A percentile compares a stretch with the other conserved stretches of the same genome.
phyloP scores from a whole-genome alignment of 2,113 vertebrate genomes.

The Sinocyclocheilus grahami region DNA sequence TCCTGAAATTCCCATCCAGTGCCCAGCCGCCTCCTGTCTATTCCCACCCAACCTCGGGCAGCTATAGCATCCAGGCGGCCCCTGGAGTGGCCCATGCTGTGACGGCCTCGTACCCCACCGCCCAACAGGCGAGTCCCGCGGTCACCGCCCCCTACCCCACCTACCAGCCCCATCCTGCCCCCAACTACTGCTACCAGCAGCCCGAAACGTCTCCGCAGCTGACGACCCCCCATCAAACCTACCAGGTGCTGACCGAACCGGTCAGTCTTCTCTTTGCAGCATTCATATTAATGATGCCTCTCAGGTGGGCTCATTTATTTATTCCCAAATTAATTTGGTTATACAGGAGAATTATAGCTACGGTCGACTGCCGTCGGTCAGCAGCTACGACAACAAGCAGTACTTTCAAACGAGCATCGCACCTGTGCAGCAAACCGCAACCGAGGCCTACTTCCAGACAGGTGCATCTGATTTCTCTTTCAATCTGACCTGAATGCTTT shows the following conservation, averaged over 20 bases:
- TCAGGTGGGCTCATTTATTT: neutral
- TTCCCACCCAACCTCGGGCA: slow-evolving; percentile 71
- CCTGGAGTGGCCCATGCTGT: slow-evolving; percentile 65
- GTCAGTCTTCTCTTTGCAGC: slow-evolving; percentile 45
- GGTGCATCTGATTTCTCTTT: slow-evolving; percentile 53
- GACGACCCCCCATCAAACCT: slow-evolving; percentile 71
- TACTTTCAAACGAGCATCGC: slow-evolving; percentile 67
- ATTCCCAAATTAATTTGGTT: slow-evolving; percentile 40
- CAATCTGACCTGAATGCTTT: too few species aligned
- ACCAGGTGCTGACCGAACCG: slow-evolving; percentile 77
- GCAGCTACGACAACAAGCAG: slow-evolving; percentile 70
- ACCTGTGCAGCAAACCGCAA: slow-evolving; percentile 64
- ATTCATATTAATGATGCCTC: neutral
- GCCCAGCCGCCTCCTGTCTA: slow-evolving; percentile 69
- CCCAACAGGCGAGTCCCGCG: slow-evolving; percentile 63
- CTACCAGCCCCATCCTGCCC: slow-evolving; percentile 69
- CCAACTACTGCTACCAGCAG: slow-evolving; percentile 70
- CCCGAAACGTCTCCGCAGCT: slow-evolving; percentile 68
- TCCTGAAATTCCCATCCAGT: slow-evolving; percentile 59
- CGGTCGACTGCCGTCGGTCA: slow-evolving; percentile 60
- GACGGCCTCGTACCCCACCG: slow-evolving; percentile 71
- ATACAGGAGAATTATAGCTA: slow-evolving; percentile 72
- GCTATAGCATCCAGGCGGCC: slow-evolving; percentile 69
- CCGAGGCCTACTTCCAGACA: slow-evolving; percentile 71
- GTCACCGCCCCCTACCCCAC: slow-evolving; percentile 63